Percentiles rank a stretch among this genome's conserved stretches.
Evolutionary conservation across 2,113 vertebrate genomes (phyloP).

Genomic region (Rhinoptilus africanus): DNA sequence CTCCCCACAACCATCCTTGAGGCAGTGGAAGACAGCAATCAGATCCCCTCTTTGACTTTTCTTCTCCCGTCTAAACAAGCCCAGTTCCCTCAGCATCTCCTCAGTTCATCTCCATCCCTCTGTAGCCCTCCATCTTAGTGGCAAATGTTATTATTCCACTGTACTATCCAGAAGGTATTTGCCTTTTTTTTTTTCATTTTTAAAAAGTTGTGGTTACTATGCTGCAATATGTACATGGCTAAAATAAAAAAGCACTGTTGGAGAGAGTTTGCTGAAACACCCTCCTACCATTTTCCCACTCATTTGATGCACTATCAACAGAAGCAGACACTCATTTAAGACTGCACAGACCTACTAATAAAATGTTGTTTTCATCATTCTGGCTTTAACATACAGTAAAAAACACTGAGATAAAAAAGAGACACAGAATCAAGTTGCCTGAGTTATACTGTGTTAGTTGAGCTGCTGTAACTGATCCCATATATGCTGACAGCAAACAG

Average conservation of each 20-base stretch:
- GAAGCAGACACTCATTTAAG: neutral
- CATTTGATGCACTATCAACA: neutral
- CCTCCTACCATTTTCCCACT: neutral
- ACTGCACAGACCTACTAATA: neutral
- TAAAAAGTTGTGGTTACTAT: neutral
- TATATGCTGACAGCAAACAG: neutral
- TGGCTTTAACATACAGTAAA: neutral
- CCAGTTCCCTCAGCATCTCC: neutral
- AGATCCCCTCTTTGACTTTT: neutral
- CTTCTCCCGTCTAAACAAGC: neutral
- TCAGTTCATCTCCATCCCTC: neutral
- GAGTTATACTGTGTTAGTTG: neutral
- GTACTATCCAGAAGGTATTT: neutral
- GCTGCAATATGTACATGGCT: neutral
- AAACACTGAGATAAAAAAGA: neutral
- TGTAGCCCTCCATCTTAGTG: neutral
- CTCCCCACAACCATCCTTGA: neutral
- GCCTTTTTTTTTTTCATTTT: neutral
- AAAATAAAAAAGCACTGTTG: neutral
- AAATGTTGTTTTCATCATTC: neutral
- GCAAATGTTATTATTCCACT: neutral
- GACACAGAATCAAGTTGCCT: neutral
- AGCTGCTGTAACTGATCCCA: neutral
- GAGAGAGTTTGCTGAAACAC: neutral
- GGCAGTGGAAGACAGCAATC: neutral